phyloP scores from a whole-genome alignment of 2,888 invertebrate species.

The Sylvicola cinctus region DNA sequence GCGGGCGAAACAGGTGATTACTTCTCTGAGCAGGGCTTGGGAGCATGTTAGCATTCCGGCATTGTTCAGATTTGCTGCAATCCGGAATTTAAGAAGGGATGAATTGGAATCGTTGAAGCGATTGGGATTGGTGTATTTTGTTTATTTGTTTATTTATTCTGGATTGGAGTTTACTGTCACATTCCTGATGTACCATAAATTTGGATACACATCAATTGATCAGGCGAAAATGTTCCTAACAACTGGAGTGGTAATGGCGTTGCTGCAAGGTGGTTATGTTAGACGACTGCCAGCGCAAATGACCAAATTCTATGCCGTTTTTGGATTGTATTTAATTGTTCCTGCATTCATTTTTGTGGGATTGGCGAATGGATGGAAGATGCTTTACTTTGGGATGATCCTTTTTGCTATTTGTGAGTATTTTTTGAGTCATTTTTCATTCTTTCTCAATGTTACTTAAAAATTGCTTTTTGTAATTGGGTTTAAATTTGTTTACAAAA shows the following conservation, averaged over 20 bases:
- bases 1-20: slow-evolving; percentile 44
- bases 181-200: slow-evolving; percentile 84
- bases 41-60: slow-evolving; percentile 42
- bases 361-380: slow-evolving; percentile 33
- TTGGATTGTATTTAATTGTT: slow-evolving; percentile 65
- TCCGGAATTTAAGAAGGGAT: slow-evolving; percentile 27
- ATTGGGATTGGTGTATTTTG: slow-evolving; percentile 62
- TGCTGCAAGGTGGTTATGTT: slow-evolving; percentile 76
- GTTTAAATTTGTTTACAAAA: slow-evolving; percentile 3
- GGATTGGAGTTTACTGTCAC: slow-evolving; percentile 95
- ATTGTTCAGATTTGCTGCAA: slow-evolving; percentile 27
- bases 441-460: too few relatives aligned
- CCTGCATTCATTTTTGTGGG: slow-evolving; percentile 75
- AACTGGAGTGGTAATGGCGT: slow-evolving; percentile 81
- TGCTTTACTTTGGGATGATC: slow-evolving; percentile 65
- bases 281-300: slow-evolving; percentile 52
- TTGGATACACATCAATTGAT: slow-evolving; percentile 81
- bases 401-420: slow-evolving; percentile 78
- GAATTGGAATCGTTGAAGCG: slow-evolving; percentile 42
- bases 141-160: slow-evolving; percentile 86
- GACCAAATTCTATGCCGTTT: slow-evolving; percentile 46
- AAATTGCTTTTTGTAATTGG: too few relatives aligned
- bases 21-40: slow-evolving; percentile 41
- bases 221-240: slow-evolving; percentile 96
- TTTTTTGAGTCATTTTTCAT: neutral